These are phyloP conservation scores for Oriolus oriolus DNA, from an alignment of 2,113 vertebrate species.

Conservation along the genomic window DNA sequence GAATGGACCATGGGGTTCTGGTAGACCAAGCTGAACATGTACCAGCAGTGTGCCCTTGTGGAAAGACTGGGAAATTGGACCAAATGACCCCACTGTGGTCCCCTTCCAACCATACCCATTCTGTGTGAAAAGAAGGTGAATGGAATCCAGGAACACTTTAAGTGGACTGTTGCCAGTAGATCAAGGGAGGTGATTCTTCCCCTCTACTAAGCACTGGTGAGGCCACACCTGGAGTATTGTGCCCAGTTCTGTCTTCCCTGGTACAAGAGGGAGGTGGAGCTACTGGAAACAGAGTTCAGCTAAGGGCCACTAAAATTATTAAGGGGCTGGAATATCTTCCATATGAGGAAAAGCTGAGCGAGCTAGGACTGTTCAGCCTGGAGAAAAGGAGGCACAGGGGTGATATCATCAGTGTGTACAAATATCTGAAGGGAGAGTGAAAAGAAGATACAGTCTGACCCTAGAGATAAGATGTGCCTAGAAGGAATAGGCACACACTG, in stretches of 20 bases:
- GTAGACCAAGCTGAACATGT: not conserved
- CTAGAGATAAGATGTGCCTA: not conserved
- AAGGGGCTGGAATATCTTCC: not conserved
- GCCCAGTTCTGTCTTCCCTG: not conserved
- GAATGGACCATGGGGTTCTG: not conserved
- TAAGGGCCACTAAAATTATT: not conserved
- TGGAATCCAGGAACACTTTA: not conserved
- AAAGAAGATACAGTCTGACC: not conserved
- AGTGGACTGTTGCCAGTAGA: not conserved
- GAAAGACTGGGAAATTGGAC: not conserved
- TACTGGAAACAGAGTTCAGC: not conserved
- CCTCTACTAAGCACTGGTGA: not conserved
- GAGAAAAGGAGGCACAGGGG: not conserved
- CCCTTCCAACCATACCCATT: not conserved
- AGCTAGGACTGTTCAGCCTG: not conserved
- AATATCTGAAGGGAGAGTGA: not conserved
- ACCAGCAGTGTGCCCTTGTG: not conserved
- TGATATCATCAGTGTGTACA: not conserved
- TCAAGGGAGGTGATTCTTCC: not conserved
- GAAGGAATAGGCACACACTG: not conserved
- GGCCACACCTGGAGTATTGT: not conserved
- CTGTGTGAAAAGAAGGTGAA: not conserved
- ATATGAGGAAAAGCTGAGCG: not conserved
- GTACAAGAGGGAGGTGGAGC: not conserved
- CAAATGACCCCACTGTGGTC: not conserved